Evolutionary conservation across 2,113 vertebrate species (phyloP), one percentile per base, ranked within the genome.

Genomic region (Cygnus atratus): DNA sequence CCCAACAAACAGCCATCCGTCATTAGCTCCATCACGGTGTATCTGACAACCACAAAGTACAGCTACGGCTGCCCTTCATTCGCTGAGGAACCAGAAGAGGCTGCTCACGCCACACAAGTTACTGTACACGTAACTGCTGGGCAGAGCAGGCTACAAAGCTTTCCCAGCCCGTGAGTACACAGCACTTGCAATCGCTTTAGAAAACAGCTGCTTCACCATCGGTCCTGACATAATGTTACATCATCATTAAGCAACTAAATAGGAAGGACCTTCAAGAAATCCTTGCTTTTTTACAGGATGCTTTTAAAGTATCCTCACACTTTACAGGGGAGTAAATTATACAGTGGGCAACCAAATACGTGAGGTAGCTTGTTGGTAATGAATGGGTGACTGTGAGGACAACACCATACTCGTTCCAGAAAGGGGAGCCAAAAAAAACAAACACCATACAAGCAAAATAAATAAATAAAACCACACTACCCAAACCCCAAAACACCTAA

Each of bases 81-180:
- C 71, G 21, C 67, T 31, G 58, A 33, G 59, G 81, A 41, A 71
- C 70, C 91, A 90, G 84, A 95, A 96, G 92, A 94, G 93, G 77
- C 44, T 94, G 89, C 78, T 96, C 89, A 76, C 5, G 24, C 54
- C 84, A 82, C 66, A 73, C 57, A 79, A 92, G 48, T 73, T 76
- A 73, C 24, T 13, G n/a, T 10, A 63, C 0, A 4, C 1, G 0
- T 9, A 54, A 39, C 59, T 28, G 0, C 57, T 55, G 62, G 55
- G 86, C 71, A 88, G 54, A 66, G 11, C 0, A 0, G 29, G 48
- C 44, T 77, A 28, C 1, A 1, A 46, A 31, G 17, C 62, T 72
- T 67, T 67, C 43, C 11, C 29, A 54, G 25, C 2, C 39, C 20
- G 12, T 73, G 61, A 75, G 63, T 21, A 37, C 0, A 52, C 0